Base-by-base conservation (phyloP, 2,797 vertebrate species). In the Nyctibius grandis region DNA sequence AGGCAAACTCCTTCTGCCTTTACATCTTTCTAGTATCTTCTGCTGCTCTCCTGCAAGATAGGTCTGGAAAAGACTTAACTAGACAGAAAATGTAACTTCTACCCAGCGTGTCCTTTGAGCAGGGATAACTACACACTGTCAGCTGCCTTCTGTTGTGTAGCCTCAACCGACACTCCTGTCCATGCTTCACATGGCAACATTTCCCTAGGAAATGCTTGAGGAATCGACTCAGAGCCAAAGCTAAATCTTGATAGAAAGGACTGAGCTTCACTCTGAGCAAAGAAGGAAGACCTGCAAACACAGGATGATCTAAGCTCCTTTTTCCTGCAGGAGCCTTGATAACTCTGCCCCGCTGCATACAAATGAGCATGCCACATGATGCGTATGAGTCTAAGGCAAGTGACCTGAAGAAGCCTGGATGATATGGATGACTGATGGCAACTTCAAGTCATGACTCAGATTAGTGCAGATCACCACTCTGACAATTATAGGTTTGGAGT, bases 41-140 rank as follows among this genome's bases (percentile, higher is more conserved):
- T 82, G 26, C 36, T 82, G 18, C 4, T 5, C 8, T 83, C n/a
- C 74, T 82, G 28, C 22, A 85, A 85, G 60, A 16, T 15, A 38
- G n/a, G 8, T 56, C 44, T 38, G 19, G 29, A 19, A 88, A 93
- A 88, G 33, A 42, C 22, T 67, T 50, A 70, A 51, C 7, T 42
- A 57, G 59, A 40, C 12, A 70, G 44, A 88, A 87, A 70, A 61
- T 31, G 17, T 42, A 44, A 64, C 33, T 95, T 64, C n/a, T 47
- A 36, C 1, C 3, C 19, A n/a, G 13, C 2, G 5, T 31, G 42
- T 54, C 33, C 36, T 70, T 72, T 47, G 54, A 75, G 40, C 8
- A 72, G 34, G 19, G 19, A 31, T 23, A 79, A 74, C n/a, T n/a
- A 42, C 40, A 57, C 0, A 0, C 3, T 10, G 5, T 28, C 22